A percentile compares a stretch with the other conserved stretches of the same genome.
These are phyloP conservation scores for Frieseomelitta varia DNA, from an alignment of 1,140 invertebrate genomes.

Conservation along the genomic window DNA sequence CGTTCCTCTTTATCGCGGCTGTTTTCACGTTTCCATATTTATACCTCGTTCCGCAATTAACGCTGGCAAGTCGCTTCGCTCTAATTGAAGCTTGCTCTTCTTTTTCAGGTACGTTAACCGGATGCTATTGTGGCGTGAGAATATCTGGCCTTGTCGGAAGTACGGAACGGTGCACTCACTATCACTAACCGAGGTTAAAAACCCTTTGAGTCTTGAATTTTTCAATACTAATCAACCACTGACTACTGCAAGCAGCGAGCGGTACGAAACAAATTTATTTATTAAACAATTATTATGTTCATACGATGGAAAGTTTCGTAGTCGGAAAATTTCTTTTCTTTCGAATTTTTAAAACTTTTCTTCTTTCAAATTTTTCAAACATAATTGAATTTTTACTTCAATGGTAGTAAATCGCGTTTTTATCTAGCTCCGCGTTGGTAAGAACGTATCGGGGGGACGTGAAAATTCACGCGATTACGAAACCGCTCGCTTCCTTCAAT, in stretches of 20 bases:
- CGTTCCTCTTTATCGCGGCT: constrained; percentile 11
- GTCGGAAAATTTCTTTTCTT: no score
- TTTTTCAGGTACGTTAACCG: constrained; percentile 68
- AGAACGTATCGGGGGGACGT: neutral
- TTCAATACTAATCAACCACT: no score
- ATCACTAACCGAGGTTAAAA: neutral
- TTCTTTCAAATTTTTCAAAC: no score
- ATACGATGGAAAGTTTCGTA: no score
- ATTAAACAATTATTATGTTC: neutral
- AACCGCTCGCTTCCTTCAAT: constrained; percentile 24
- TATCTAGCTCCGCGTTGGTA: neutral
- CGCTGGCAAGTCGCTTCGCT: constrained; percentile 42
- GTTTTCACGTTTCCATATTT: neutral
- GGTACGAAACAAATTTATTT: neutral
- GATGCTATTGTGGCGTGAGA: constrained; percentile 59
- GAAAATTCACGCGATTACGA: neutral
- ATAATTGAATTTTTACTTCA: neutral
- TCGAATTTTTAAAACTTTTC: no score
- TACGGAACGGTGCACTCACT: constrained; percentile 51
- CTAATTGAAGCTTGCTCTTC: constrained; percentile 64
- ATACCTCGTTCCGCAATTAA: constrained; percentile 44
- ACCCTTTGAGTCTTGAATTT: no score
- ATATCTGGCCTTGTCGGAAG: constrained; percentile 58
- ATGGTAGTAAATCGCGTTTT: neutral
- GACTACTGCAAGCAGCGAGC: neutral